These are phyloP conservation scores for Pseudochirops corinnae DNA, from an alignment of 2,797 vertebrate genomes.

Conservation along the genomic window DNA sequence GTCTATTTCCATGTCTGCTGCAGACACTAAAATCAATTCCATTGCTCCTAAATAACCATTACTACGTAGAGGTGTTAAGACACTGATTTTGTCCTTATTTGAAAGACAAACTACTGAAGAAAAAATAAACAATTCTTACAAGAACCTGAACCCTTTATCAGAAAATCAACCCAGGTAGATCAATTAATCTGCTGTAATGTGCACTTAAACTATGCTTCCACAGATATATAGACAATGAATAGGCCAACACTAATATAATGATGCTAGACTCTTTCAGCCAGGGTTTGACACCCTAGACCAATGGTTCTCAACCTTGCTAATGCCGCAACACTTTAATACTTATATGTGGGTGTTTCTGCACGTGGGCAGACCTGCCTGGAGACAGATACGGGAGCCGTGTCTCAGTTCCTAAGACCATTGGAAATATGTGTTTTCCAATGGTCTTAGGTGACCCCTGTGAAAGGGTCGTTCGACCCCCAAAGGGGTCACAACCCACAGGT, in stretches of 20 bases:
- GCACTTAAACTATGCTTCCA: slow-evolving; percentile 8
- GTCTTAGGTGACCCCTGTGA: too few species aligned
- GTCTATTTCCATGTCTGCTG: background rate
- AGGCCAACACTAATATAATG: slow-evolving; percentile 7
- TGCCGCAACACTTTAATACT: too few species aligned
- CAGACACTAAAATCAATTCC: background rate
- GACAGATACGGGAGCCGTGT: too few species aligned
- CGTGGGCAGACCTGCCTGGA: too few species aligned
- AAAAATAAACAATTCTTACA: background rate
- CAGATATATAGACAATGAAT: slow-evolving; percentile 22
- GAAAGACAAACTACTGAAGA: background rate
- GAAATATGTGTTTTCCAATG: too few species aligned
- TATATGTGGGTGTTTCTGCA: too few species aligned
- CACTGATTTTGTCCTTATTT: background rate
- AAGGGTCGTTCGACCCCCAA: too few species aligned
- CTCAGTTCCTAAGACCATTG: too few species aligned
- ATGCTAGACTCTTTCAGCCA: slow-evolving; percentile 33
- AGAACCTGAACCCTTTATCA: slow-evolving; percentile 27
- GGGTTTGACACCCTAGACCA: background rate
- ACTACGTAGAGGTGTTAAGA: background rate
- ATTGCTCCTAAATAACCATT: background rate
- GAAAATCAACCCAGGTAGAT: slow-evolving; percentile 28
- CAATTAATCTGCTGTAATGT: background rate
- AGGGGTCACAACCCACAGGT: too few species aligned
- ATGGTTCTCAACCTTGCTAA: too few species aligned